phyloP scores from a whole-genome alignment of 2,888 invertebrate genomes.

The Pseudeuparius sepicola region DNA sequence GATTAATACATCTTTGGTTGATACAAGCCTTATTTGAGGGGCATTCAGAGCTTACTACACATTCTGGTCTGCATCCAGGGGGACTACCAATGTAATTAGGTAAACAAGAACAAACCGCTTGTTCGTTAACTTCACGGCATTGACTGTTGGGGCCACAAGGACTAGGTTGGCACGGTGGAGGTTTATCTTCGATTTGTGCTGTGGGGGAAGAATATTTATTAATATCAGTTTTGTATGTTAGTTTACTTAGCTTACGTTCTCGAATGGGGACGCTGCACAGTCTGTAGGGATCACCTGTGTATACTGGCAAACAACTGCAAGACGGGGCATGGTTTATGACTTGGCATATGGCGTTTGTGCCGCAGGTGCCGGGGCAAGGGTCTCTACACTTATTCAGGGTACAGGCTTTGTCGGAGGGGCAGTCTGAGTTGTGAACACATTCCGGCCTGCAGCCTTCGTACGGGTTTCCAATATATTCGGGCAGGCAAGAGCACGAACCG shows the following conservation, averaged over 20 bases:
- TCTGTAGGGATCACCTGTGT: constrained; percentile 57
- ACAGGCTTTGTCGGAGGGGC: constrained; percentile 53
- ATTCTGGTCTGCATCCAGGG: constrained; percentile 64
- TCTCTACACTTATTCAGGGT: constrained; percentile 56
- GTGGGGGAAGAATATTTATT: too few species aligned
- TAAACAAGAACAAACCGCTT: constrained; percentile 62
- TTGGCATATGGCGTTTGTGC: constrained; percentile 55
- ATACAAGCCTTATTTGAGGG: constrained; percentile 55
- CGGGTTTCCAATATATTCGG: constrained; percentile 66
- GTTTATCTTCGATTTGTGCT: too few species aligned
- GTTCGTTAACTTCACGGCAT: constrained; percentile 59
- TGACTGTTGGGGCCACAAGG: constrained; percentile 71
- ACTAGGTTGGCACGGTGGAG: constrained; percentile 55
- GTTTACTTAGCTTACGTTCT: constrained; percentile 43
- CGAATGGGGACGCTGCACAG: constrained; percentile 33
- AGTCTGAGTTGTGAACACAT: constrained; percentile 56
- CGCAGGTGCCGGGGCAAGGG: constrained; percentile 61
- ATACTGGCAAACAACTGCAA: constrained; percentile 52
- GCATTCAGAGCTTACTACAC: constrained; percentile 63
- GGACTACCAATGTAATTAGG: constrained; percentile 54
- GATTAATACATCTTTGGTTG: constrained; percentile 59
- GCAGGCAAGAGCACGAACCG: constrained; percentile 61
- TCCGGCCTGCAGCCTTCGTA: constrained; percentile 64
- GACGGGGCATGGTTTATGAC: constrained; percentile 56
- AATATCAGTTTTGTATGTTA: too few species aligned